Evolutionary conservation across 2,888 invertebrate genomes (phyloP).

Genomic region (Eumacrocentrus americanus): DNA sequence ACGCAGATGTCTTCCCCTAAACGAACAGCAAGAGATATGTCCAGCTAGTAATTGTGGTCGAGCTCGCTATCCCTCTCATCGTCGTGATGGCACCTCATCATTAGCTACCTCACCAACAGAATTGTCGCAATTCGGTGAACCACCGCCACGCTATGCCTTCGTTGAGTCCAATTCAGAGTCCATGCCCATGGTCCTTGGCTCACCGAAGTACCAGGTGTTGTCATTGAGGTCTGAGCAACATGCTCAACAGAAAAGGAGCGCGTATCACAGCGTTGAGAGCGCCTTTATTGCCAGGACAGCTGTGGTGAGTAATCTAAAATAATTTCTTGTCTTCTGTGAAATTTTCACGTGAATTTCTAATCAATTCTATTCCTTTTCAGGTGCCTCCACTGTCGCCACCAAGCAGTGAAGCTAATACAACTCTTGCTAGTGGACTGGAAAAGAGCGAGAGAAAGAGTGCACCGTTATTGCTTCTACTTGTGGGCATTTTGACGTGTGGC

Average conservation of each 20-base stretch:
- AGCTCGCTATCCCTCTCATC: constrained; percentile 43
- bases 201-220: constrained; percentile 54
- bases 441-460: constrained; percentile 56
- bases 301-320: constrained; percentile 55
- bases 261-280: constrained; percentile 54
- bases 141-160: constrained; percentile 50
- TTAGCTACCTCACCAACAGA: constrained; percentile 26
- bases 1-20: constrained; percentile 54
- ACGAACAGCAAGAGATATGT: constrained; percentile 46
- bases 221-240: constrained; percentile 34
- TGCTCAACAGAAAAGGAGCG: constrained; percentile 27
- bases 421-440: constrained; percentile 55
- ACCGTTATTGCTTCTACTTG: constrained; percentile 53
- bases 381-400: constrained; percentile 59
- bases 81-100: constrained; percentile 26
- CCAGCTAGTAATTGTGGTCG: constrained; percentile 53
- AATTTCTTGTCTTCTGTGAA: not conserved
- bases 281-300: constrained; percentile 60
- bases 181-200: constrained; percentile 52
- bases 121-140: constrained; percentile 37
- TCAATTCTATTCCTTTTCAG: constrained; percentile 39
- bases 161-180: constrained; percentile 50
- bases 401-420: constrained; percentile 57
- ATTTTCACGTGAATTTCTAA: not conserved
- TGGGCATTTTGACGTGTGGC: constrained; percentile 58